These are phyloP conservation scores for Phyllotis vaccarum DNA, from an alignment of 2,797 vertebrate genomes.

Conservation along the genomic window DNA sequence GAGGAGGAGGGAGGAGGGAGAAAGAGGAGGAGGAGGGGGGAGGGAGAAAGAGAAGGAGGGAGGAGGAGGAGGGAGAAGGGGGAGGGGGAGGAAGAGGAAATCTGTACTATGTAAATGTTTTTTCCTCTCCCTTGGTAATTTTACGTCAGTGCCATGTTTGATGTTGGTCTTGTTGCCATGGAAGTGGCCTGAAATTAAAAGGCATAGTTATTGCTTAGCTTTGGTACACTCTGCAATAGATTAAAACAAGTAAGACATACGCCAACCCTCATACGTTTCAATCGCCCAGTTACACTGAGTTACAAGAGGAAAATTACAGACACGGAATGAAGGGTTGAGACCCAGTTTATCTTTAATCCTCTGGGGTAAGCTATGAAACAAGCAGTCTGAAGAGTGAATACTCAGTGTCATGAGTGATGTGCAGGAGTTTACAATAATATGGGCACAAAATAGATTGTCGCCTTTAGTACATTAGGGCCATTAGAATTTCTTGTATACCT, in stretches of 20 bases:
- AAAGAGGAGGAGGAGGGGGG: neutral
- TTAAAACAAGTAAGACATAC: conserved; percentile 87
- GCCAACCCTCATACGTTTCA: conserved; percentile 86
- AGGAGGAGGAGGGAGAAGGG: too few species aligned
- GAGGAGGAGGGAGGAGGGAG: too few species aligned
- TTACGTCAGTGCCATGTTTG: conserved; percentile 84
- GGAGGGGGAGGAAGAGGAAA: conserved; percentile 33
- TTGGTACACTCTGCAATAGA: conserved; percentile 88
- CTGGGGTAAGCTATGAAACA: conserved; percentile 90
- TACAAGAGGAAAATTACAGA: conserved; percentile 89
- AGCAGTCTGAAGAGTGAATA: conserved; percentile 90
- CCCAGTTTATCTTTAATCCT: conserved; percentile 91
- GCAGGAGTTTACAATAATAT: conserved; percentile 90
- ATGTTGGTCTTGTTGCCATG: conserved; percentile 81
- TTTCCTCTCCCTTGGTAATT: conserved; percentile 72
- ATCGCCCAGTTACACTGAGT: conserved; percentile 83
- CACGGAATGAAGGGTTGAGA: conserved; percentile 89
- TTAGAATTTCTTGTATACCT: conserved; percentile 87
- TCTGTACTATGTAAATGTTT: conserved; percentile 68
- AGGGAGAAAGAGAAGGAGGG: too few species aligned
- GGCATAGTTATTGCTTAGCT: conserved; percentile 85
- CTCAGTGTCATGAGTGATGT: conserved; percentile 89
- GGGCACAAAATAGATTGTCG: conserved; percentile 91
- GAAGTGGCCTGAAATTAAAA: conserved; percentile 79
- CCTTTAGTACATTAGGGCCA: conserved; percentile 90